Conservation (phyloP, 2,888 invertebrate species). For the Agrochola macilenta region DNA sequence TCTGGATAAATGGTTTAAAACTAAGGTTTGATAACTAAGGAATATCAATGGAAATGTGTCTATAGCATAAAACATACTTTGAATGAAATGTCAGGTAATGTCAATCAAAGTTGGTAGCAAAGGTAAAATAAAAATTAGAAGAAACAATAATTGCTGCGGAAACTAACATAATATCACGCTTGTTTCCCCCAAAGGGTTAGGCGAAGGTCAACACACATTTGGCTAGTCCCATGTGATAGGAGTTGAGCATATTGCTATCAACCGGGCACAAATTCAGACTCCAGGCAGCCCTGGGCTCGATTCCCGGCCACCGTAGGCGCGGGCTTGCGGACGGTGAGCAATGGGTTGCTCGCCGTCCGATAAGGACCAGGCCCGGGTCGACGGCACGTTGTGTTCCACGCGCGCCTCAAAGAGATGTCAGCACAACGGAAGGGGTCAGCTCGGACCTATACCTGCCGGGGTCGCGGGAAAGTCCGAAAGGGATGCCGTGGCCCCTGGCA, state of each 20-base stretch:
- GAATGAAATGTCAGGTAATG: not conserved
- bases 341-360: too few species aligned
- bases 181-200: not conserved
- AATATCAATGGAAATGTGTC: not conserved
- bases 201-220: not conserved
- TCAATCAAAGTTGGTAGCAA: not conserved
- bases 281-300: too few species aligned
- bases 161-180: not conserved
- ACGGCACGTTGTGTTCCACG: too few species aligned
- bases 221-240: not conserved
- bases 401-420: too few species aligned
- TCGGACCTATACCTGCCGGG: too few species aligned
- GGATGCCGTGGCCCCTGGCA: too few species aligned
- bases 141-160: not conserved
- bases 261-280: not conserved
- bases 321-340: too few species aligned
- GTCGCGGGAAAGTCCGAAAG: too few species aligned
- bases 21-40: not conserved
- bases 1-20: not conserved
- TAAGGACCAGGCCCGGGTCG: too few species aligned
- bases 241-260: not conserved
- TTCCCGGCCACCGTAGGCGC: too few species aligned
- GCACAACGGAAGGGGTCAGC: too few species aligned
- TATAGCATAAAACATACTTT: not conserved
- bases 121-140: not conserved